Base-by-base conservation (phyloP, 2,113 vertebrate species). In the Nothoprocta perdicaria region DNA sequence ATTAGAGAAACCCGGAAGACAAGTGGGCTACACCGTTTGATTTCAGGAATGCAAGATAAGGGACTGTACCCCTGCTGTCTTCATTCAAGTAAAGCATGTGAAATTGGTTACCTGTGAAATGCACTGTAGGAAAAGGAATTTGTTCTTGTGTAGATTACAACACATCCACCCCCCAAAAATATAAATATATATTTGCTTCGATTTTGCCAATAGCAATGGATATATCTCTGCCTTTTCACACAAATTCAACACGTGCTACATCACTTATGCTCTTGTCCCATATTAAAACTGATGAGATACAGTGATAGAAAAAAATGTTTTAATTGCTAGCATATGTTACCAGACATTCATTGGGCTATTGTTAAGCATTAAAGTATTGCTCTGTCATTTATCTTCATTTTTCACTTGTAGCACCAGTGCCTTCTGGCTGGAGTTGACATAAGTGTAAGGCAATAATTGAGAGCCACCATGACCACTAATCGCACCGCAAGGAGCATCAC, bases 261-360 rank as follows among this genome's bases (percentile, higher is more conserved):
- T 71, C 35, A 26, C 43, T 91, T 88, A 65, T 53, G 84, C 75
- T 85, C n/a, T 78, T 65, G 35, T 46, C 72, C 84, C 43, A 40
- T 78, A 87, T 78, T 79, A 88, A 89, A 29, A 85, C 88, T 68
- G 35, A 93, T 76, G 92, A 74, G 79, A 65, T 33, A 83, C 6
- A 6, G 21, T 45, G 41, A 74, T 9, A 80, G 35, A 46, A 93
- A 88, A 43, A 95, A 82, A 75, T 5, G 18, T 24, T 85, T 89
- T 85, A 90, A 90, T 95, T 94, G 72, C 55, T 74, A 89, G 63
- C 75, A 89, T 82, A 89, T 63, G 89, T 52, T 82, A 60, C 17
- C 1, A 4, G 52, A 94, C 75, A 68, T 68, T 80, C 4, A 57
- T 65, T 52, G 27, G 15, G 19, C 57, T 95, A 55, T 91, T 92